Conservation (phyloP, 1,140 invertebrate genomes). For the Nixonia krombeini region DNA sequence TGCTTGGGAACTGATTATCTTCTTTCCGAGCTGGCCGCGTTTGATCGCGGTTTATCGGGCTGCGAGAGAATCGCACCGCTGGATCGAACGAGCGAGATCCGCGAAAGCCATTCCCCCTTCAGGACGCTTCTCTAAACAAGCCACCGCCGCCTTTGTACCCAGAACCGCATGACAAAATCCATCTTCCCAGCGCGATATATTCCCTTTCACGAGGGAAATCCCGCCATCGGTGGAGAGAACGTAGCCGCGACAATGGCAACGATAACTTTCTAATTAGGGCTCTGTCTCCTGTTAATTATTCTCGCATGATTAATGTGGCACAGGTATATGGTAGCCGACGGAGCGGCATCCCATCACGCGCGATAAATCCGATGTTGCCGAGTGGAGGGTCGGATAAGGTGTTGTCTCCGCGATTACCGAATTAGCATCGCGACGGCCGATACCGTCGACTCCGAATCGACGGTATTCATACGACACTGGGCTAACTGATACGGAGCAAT, state of each 20-base stretch:
- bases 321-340: slow-evolving; percentile 30
- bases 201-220: slow-evolving; percentile 40
- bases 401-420: slow-evolving; percentile 24
- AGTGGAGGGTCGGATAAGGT: slow-evolving; percentile 16
- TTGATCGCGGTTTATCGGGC: too few species aligned
- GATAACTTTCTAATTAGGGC: slow-evolving; percentile 54
- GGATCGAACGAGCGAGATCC: too few species aligned
- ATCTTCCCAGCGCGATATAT: slow-evolving; percentile 35
- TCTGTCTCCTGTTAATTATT: slow-evolving; percentile 52
- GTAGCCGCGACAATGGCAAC: slow-evolving; percentile 41
- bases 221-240: slow-evolving; percentile 39
- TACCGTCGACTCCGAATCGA: too few species aligned
- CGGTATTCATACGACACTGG: too few species aligned
- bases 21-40: background rate
- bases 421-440: too few species aligned
- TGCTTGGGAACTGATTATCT: slow-evolving; percentile 13
- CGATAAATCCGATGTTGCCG: slow-evolving; percentile 29
- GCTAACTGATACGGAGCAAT: slow-evolving; percentile 12
- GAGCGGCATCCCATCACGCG: slow-evolving; percentile 19
- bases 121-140: too few species aligned
- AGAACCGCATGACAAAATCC: slow-evolving; percentile 34
- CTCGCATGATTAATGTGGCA: slow-evolving; percentile 48
- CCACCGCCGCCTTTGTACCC: too few species aligned
- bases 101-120: too few species aligned
- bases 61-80: too few species aligned